Evolutionary conservation across 2,888 invertebrate genomes (phyloP).

Genomic region (Lypha dubia): DNA sequence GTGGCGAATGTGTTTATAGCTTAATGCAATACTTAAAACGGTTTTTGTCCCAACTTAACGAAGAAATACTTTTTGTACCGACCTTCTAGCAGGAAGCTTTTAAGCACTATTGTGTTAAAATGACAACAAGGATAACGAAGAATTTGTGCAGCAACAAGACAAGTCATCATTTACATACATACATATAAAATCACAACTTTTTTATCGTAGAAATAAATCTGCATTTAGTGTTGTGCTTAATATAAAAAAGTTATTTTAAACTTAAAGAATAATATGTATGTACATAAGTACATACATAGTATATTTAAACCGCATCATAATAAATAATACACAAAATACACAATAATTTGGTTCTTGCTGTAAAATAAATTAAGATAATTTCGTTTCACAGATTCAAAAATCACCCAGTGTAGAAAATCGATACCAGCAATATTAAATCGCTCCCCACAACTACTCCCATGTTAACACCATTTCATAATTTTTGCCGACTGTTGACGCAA

Average conservation of each 20-base stretch:
- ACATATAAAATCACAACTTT: conserved; percentile 40
- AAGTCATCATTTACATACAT: conserved; percentile 53
- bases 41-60: conserved; percentile 38
- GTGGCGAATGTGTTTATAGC: too few species aligned
- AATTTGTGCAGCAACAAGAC: conserved; percentile 42
- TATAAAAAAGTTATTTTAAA: conserved; percentile 11
- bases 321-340: neutral
- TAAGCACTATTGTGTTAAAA: conserved; percentile 1
- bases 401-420: conserved; percentile 33
- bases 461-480: conserved; percentile 34
- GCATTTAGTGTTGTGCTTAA: conserved; percentile 60
- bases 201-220: conserved; percentile 42
- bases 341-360: neutral
- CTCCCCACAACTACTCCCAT: conserved; percentile 30
- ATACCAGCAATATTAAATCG: conserved; percentile 26
- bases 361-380: neutral
- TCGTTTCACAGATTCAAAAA: conserved; percentile 17
- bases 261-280: conserved; percentile 8
- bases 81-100: conserved; percentile 33
- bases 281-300: too few species aligned
- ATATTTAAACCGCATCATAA: neutral
- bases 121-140: conserved; percentile 59
- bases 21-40: conserved; percentile 2
- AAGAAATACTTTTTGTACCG: neutral
- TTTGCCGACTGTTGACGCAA: conserved; percentile 46